These are phyloP conservation scores for Aproaerema taeniolella DNA, from an alignment of 2,888 invertebrate genomes.

Conservation along the genomic window DNA sequence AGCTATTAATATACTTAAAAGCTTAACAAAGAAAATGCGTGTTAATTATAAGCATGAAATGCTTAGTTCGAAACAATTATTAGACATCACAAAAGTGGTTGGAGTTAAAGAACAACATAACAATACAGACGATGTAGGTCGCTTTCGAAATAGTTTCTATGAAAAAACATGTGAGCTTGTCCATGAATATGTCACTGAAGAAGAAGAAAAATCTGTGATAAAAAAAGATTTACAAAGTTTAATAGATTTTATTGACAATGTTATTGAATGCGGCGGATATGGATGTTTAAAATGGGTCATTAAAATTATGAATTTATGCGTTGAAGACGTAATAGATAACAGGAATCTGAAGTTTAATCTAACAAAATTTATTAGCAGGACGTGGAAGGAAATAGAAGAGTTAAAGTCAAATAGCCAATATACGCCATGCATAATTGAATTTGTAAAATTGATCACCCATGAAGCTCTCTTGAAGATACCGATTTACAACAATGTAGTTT, in stretches of 20 bases:
- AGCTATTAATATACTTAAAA: slow-evolving; percentile 38
- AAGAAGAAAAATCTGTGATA: slow-evolving; percentile 4
- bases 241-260: slow-evolving; percentile 41
- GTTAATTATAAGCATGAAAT: slow-evolving; percentile 37
- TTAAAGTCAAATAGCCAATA: slow-evolving; percentile 64
- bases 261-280: slow-evolving; percentile 65
- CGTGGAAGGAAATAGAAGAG: slow-evolving; percentile 66
- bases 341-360: slow-evolving; percentile 35
- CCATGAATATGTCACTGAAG: slow-evolving; percentile 25
- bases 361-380: slow-evolving; percentile 42
- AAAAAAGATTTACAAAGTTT: slow-evolving; percentile 28
- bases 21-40: slow-evolving; percentile 30
- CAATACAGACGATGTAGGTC: slow-evolving; percentile 49
- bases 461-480: slow-evolving; percentile 36
- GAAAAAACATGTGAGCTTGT: slow-evolving; percentile 53
- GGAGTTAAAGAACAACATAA: slow-evolving; percentile 28
- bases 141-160: slow-evolving; percentile 47
- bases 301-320: slow-evolving; percentile 44
- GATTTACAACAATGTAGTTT: slow-evolving; percentile 44
- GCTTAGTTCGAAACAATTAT: slow-evolving; percentile 31
- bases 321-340: slow-evolving; percentile 32
- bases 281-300: slow-evolving; percentile 61
- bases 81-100: slow-evolving; percentile 29
- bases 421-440: slow-evolving; percentile 53
- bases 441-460: slow-evolving; percentile 50